Percentiles rank a stretch among this genome's conserved stretches.
Conservation (phyloP, 2,113 vertebrate species). For the Carollia perspicillata region DNA sequence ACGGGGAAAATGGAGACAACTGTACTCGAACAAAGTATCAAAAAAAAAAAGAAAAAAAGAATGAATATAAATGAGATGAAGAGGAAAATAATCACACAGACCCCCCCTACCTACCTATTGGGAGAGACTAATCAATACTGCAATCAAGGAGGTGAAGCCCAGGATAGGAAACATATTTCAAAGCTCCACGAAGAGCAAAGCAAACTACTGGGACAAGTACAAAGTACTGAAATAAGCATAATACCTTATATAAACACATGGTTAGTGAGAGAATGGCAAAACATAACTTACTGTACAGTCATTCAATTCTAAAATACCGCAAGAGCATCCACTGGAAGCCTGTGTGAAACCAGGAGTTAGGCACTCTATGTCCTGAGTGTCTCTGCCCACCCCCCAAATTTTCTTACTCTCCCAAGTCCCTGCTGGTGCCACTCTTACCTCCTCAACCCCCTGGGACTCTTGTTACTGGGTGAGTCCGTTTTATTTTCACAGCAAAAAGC, state of each 20-base stretch:
- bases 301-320: not conserved
- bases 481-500: not conserved
- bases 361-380: rapidly evolving
- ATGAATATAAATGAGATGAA: not conserved
- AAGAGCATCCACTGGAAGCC: not conserved
- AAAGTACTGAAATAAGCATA: not conserved
- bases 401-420: not conserved
- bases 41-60: not conserved
- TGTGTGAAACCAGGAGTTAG: not conserved
- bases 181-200: not conserved
- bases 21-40: too few species aligned
- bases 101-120: not conserved
- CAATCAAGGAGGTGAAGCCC: not conserved
- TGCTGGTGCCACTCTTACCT: not conserved
- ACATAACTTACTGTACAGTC: rapidly evolving
- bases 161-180: not conserved
- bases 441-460: not conserved
- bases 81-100: not conserved
- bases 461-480: not conserved
- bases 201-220: not conserved
- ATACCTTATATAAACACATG: rapidly evolving
- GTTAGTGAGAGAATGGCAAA: not conserved
- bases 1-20: too few species aligned
- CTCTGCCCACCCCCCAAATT: not conserved
- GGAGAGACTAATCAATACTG: not conserved